A percentile compares a stretch with the other conserved stretches of the same genome.
Evolutionary conservation across 2,797 vertebrate species (phyloP).

Genomic region (Sebastes oblongus): DNA sequence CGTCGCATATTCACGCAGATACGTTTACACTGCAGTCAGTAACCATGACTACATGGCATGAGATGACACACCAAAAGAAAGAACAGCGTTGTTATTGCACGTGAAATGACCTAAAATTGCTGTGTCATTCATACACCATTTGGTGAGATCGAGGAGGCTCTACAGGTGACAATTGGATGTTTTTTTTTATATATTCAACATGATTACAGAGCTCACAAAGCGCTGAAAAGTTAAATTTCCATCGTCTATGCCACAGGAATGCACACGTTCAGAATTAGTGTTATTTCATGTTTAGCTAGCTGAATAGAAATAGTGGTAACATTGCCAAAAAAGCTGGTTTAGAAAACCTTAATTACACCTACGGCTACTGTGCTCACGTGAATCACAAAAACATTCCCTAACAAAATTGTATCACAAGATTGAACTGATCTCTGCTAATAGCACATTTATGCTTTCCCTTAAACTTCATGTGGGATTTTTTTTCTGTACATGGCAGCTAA

Average conservation of each 20-base stretch:
- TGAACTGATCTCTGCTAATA: slow-evolving; percentile 31
- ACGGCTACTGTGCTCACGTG: slow-evolving; percentile 38
- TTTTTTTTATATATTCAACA: slow-evolving; percentile 21
- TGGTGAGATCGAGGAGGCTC: not conserved
- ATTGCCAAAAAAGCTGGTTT: slow-evolving; percentile 14
- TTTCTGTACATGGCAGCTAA: slow-evolving; percentile 59
- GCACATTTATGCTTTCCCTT: slow-evolving; percentile 41
- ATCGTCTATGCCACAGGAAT: slow-evolving; percentile 36
- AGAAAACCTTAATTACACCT: slow-evolving; percentile 18
- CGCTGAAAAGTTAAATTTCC: slow-evolving; percentile 15
- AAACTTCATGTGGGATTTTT: slow-evolving; percentile 5
- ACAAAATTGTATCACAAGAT: slow-evolving; percentile 33
- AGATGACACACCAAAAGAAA: not conserved
- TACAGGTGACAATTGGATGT: slow-evolving; percentile 29
- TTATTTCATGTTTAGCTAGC: slow-evolving; percentile 11
- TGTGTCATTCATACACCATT: not conserved
- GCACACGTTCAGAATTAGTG: slow-evolving; percentile 15
- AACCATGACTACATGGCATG: not conserved
- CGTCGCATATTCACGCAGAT: not conserved
- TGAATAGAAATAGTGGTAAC: slow-evolving; percentile 35
- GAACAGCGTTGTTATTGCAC: not conserved
- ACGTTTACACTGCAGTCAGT: not conserved
- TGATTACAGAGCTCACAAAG: slow-evolving; percentile 49
- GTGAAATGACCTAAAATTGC: not conserved
- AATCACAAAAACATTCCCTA: slow-evolving; percentile 37